These are phyloP conservation scores for Pedetes capensis DNA, from an alignment of 2,113 vertebrate genomes.

Conservation along the genomic window DNA sequence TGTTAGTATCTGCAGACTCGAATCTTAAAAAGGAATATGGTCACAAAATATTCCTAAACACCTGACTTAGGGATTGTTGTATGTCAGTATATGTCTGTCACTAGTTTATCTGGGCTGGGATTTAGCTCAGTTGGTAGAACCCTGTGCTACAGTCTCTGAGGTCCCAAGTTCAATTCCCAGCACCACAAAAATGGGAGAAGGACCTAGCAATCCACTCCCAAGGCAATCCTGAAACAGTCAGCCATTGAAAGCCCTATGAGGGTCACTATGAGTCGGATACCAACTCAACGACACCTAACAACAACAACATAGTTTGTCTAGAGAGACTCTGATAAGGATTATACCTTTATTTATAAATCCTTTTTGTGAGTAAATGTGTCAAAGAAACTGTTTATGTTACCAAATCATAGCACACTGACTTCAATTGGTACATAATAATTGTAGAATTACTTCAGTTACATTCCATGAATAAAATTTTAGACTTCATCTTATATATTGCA, in stretches of 20 bases:
- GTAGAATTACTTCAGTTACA: neutral
- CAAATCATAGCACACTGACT: conserved; percentile 2
- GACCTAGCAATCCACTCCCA: too few species aligned
- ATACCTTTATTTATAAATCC: conserved; percentile 40
- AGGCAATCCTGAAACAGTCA: too few species aligned
- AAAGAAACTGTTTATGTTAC: conserved; percentile 46
- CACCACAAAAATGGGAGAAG: too few species aligned
- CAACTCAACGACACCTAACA: too few species aligned
- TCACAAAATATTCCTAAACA: neutral
- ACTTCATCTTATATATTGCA: conserved; percentile 40
- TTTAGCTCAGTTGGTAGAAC: too few species aligned
- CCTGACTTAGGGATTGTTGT: neutral
- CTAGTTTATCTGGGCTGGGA: too few species aligned
- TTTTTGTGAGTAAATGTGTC: neutral
- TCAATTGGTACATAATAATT: neutral
- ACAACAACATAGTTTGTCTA: conserved; percentile 17
- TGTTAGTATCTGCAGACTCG: neutral
- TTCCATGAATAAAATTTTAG: conserved; percentile 12
- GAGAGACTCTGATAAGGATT: neutral
- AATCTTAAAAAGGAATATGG: neutral
- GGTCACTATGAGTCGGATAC: too few species aligned
- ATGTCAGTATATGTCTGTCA: neutral
- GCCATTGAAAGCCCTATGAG: too few species aligned
- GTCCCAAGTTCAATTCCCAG: too few species aligned
- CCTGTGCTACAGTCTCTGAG: too few species aligned